These are phyloP conservation scores for Aurelia aurita complex sp. Pacific DNA, from an alignment of 30 jellyfish, hydroid and myxozoan species.

Conservation along the genomic window DNA sequence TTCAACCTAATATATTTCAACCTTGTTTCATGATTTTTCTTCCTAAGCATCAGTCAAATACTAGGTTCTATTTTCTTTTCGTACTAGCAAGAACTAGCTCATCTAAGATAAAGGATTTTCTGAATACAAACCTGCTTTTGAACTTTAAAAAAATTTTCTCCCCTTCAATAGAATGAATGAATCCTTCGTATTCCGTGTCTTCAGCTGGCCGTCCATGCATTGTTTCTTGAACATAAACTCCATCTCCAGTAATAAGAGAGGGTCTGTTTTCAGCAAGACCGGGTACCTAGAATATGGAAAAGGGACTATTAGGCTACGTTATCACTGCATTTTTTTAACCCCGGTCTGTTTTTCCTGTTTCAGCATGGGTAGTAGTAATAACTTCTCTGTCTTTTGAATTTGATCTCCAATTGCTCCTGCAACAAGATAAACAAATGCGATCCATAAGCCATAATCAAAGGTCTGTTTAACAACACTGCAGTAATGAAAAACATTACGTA, in stretches of 20 bases:
- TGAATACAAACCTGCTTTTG: slow-evolving; percentile 1
- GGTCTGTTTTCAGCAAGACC: slow-evolving; percentile 96
- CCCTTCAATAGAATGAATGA: slow-evolving; percentile 11
- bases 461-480: too few species aligned
- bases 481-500: too few species aligned
- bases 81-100: too few species aligned
- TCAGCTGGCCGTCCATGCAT: background rate
- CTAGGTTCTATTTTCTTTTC: too few species aligned
- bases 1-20: too few species aligned
- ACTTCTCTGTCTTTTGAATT: slow-evolving; percentile 61
- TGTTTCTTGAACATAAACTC: slow-evolving; percentile 11
- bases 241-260: slow-evolving; percentile 80
- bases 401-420: slow-evolving; percentile 79
- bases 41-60: too few species aligned
- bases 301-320: background rate
- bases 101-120: too few species aligned
- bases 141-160: slow-evolving; percentile 13
- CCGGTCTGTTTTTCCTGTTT: too few species aligned
- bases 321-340: background rate
- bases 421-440: background rate
- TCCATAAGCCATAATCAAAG: too few species aligned
- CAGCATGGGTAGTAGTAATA: slow-evolving; percentile 56
- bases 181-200: slow-evolving; percentile 28
- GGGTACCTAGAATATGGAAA: slow-evolving; percentile 60
- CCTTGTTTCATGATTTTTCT: too few species aligned